phyloP scores from a whole-genome alignment of 2,888 invertebrate species.

The Caenorhabditis afra region DNA sequence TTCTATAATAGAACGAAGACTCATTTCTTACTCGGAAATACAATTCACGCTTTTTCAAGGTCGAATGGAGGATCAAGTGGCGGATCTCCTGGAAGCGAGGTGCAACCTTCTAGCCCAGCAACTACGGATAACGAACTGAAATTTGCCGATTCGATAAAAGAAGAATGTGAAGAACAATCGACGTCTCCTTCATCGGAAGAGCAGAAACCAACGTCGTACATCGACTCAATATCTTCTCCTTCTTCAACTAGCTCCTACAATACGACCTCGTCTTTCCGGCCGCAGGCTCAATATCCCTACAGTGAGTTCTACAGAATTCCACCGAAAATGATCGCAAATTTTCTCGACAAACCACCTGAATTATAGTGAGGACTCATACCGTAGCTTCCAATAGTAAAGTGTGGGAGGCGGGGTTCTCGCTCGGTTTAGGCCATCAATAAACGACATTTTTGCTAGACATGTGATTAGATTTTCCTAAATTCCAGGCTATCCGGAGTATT shows the following conservation, averaged over 20 bases:
- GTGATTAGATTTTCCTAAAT: too few relatives aligned
- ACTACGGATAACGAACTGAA: slow-evolving; percentile 55
- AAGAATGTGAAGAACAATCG: slow-evolving; percentile 52
- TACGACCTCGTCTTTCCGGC: slow-evolving; percentile 54
- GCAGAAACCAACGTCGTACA: slow-evolving; percentile 27
- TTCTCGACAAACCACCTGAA: too few relatives aligned
- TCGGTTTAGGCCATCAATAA: too few relatives aligned
- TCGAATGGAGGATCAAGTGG: slow-evolving; percentile 15
- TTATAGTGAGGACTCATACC: too few relatives aligned
- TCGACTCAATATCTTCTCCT: slow-evolving; percentile 38
- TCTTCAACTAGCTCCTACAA: slow-evolving; percentile 55
- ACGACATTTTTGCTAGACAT: too few relatives aligned
- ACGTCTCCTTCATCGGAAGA: slow-evolving; percentile 54
- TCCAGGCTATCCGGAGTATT: slow-evolving; percentile 55
- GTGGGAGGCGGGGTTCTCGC: too few relatives aligned
- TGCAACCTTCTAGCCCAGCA: slow-evolving; percentile 58
- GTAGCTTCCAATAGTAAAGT: too few relatives aligned
- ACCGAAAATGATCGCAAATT: too few relatives aligned
- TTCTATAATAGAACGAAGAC: too few relatives aligned
- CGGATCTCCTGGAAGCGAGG: slow-evolving; percentile 48
- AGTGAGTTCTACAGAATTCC: too few relatives aligned
- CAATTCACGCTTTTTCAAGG: background rate
- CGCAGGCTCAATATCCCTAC: slow-evolving; percentile 65
- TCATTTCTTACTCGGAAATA: too few relatives aligned
- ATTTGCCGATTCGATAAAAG: slow-evolving; percentile 53